These are phyloP conservation scores for Eupelmus urozonus DNA, from an alignment of 2,888 invertebrate species.

Conservation along the genomic window DNA sequence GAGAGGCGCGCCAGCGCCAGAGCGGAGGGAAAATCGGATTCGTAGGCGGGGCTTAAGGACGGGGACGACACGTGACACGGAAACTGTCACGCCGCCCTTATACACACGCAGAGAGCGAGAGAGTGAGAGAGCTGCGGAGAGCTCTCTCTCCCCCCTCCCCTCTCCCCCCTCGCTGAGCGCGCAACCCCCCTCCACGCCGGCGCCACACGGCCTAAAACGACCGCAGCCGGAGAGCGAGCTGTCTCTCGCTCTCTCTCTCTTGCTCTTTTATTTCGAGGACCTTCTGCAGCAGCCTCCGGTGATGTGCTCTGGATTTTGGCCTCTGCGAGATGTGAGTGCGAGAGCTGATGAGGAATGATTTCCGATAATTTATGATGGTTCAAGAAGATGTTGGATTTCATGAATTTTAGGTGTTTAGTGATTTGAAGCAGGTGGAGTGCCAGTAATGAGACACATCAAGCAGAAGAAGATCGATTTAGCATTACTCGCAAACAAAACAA, in stretches of 20 bases:
- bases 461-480: too few species aligned
- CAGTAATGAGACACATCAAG: too few species aligned
- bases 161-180: neutral
- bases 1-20: slow-evolving; percentile 18
- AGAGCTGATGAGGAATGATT: too few species aligned
- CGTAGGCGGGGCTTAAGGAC: slow-evolving; percentile 75
- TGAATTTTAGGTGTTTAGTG: neutral
- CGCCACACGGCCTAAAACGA: slow-evolving; percentile 40
- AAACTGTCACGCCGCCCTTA: slow-evolving; percentile 77
- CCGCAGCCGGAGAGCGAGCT: neutral
- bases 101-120: too few species aligned
- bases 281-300: too few species aligned
- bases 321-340: too few species aligned
- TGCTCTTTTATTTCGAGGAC: too few species aligned
- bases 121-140: slow-evolving; percentile 21
- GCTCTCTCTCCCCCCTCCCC: slow-evolving; percentile 46
- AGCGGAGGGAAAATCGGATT: slow-evolving; percentile 66
- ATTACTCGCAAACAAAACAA: too few species aligned
- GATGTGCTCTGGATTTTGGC: too few species aligned
- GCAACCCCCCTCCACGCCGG: slow-evolving; percentile 17
- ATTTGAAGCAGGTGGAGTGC: too few species aligned
- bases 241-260: too few species aligned
- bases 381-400: neutral
- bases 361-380: neutral
- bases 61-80: slow-evolving; percentile 75